A percentile compares a stretch with the other conserved stretches of the same genome.
Evolutionary conservation across 2,888 invertebrate species (phyloP).

Genomic region (Bedellia somnulentella): DNA sequence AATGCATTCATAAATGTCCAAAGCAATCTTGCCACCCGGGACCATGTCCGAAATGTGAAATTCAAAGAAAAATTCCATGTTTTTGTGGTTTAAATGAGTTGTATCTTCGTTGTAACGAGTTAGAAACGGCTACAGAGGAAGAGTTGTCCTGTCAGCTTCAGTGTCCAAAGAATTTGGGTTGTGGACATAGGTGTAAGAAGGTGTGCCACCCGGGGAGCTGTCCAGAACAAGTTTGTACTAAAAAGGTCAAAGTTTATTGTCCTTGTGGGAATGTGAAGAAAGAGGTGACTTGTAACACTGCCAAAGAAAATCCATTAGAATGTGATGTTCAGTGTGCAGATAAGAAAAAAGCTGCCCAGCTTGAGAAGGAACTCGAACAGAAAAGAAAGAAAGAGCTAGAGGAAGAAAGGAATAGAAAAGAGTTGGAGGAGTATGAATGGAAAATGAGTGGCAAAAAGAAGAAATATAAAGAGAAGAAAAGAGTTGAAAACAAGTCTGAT

Average conservation of each 20-base stretch:
- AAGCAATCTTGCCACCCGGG: slow-evolving; percentile 71
- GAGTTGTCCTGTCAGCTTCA: slow-evolving; percentile 75
- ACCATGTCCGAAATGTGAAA: slow-evolving; percentile 74
- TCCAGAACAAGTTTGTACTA: slow-evolving; percentile 68
- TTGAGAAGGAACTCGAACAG: slow-evolving; percentile 56
- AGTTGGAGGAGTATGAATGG: slow-evolving; percentile 76
- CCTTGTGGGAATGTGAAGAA: slow-evolving; percentile 76
- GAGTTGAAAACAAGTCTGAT: slow-evolving; percentile 40
- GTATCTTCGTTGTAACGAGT: slow-evolving; percentile 73
- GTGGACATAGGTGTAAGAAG: slow-evolving; percentile 80
- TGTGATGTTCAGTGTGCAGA: slow-evolving; percentile 69
- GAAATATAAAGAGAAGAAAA: slow-evolving; percentile 49
- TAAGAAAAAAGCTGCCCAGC: slow-evolving; percentile 55
- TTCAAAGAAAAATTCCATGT: slow-evolving; percentile 70
- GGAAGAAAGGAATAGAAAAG: slow-evolving; percentile 69
- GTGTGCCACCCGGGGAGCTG: slow-evolving; percentile 77
- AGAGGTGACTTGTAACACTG: slow-evolving; percentile 69
- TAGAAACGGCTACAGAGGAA: slow-evolving; percentile 54
- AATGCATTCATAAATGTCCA: slow-evolving; percentile 75
- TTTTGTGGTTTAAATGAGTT: slow-evolving; percentile 81
- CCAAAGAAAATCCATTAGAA: slow-evolving; percentile 38
- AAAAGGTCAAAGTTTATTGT: slow-evolving; percentile 79
- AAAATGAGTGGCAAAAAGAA: slow-evolving; percentile 71
- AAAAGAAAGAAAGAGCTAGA: slow-evolving; percentile 61
- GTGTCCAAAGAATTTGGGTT: slow-evolving; percentile 83